Percentiles rank a stretch among this genome's conserved stretches.
Evolutionary conservation across 2,797 vertebrate genomes (phyloP).

Genomic region (Carapus acus): DNA sequence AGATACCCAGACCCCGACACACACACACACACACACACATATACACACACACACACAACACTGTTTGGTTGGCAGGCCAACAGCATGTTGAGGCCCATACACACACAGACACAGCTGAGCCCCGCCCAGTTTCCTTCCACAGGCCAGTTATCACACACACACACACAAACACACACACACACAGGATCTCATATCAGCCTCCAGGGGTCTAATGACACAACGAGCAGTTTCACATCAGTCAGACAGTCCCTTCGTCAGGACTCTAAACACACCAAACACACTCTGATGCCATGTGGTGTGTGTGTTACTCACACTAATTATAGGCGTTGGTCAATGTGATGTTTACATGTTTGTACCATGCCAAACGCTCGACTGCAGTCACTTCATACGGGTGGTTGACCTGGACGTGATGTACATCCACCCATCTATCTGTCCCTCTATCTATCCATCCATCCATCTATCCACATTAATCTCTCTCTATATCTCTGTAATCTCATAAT

Average conservation of each 20-base stretch:
- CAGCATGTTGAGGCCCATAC: slow-evolving; percentile 15
- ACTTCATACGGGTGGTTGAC: too few species aligned
- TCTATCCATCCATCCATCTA: too few species aligned
- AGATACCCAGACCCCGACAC: slow-evolving; percentile 36
- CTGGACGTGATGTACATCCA: background rate
- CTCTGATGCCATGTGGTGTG: too few species aligned
- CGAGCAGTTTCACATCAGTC: slow-evolving; percentile 1
- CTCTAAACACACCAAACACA: too few species aligned
- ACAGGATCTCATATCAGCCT: slow-evolving; percentile 2
- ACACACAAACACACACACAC: slow-evolving; percentile 1
- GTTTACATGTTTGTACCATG: background rate
- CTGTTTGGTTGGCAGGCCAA: slow-evolving; percentile 11
- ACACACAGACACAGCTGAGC: slow-evolving; percentile 19
- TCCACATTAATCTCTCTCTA: too few species aligned
- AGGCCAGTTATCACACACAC: too few species aligned
- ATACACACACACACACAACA: slow-evolving; percentile 16
- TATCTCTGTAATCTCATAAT: too few species aligned
- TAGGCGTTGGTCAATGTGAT: too few species aligned
- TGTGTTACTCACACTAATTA: too few species aligned
- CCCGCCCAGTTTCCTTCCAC: too few species aligned
- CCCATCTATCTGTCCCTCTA: background rate
- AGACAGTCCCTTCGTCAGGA: too few species aligned
- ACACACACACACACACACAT: slow-evolving; percentile 28
- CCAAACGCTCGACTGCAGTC: too few species aligned
- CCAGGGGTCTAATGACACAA: slow-evolving; percentile 24